Conservation (phyloP, 2,113 vertebrate genomes). For the Sphaerodactylus townsendi region DNA sequence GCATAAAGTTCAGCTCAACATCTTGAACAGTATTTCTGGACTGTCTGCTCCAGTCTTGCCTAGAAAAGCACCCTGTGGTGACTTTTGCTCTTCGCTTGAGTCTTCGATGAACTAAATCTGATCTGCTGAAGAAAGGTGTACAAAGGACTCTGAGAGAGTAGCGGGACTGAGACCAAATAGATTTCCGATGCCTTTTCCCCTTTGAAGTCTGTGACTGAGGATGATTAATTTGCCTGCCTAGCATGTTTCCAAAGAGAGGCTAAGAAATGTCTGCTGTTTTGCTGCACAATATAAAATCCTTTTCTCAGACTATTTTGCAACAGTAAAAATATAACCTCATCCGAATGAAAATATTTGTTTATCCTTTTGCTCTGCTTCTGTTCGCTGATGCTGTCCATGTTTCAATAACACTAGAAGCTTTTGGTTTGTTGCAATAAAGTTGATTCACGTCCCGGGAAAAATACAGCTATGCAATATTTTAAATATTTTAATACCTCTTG, state of each 20-base stretch:
- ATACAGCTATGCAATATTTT: slow-evolving; percentile 11
- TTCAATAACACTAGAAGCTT: slow-evolving; percentile 20
- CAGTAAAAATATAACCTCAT: neutral
- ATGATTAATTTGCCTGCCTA: neutral
- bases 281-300: neutral
- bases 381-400: slow-evolving; percentile 21
- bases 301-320: neutral
- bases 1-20: neutral
- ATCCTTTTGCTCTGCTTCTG: neutral
- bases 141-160: neutral
- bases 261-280: neutral
- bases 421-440: slow-evolving; percentile 9
- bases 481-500: slow-evolving; percentile 28
- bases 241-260: fast-evolving
- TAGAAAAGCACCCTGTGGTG: neutral
- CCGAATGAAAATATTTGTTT: slow-evolving; percentile 10
- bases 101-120: neutral
- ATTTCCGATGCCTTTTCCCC: neutral
- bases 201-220: neutral
- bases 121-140: neutral
- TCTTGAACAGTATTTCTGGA: neutral
- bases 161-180: neutral
- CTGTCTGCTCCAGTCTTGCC: neutral
- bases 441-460: slow-evolving; percentile 39
- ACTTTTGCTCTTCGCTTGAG: neutral